A percentile compares a stretch with the other conserved stretches of the same genome.
These are phyloP conservation scores for Heliconius melpomene DNA, from an alignment of 1,140 invertebrate genomes.

Conservation along the genomic window DNA sequence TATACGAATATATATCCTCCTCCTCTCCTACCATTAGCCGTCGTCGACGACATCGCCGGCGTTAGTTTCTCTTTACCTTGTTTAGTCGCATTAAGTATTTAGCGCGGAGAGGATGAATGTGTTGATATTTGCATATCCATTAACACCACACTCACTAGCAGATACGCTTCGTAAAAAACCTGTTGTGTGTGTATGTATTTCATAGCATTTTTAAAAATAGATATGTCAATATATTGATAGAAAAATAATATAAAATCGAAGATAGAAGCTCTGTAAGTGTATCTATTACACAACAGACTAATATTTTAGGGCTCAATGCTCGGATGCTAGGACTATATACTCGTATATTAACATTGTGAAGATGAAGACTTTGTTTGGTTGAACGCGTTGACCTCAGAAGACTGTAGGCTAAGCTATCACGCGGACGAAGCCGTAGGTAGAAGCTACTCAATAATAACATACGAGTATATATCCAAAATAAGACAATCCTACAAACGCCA, in stretches of 20 bases:
- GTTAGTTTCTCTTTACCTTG: not conserved
- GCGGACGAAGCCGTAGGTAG: too few species aligned
- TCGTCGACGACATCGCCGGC: not conserved
- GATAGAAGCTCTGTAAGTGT: too few species aligned
- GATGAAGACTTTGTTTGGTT: too few species aligned
- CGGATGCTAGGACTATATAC: not conserved
- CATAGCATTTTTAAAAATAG: not conserved
- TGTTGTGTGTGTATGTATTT: not conserved
- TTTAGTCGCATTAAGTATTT: not conserved
- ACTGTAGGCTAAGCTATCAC: too few species aligned
- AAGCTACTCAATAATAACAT: too few species aligned
- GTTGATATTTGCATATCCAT: slow-evolving; percentile 2
- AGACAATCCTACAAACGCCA: not conserved
- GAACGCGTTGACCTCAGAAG: too few species aligned
- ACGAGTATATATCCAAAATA: too few species aligned
- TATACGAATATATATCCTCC: too few species aligned
- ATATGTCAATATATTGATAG: too few species aligned
- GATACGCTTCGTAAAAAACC: not conserved
- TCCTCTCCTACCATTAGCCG: not conserved
- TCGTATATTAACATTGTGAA: too few species aligned
- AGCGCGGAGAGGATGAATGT: not conserved
- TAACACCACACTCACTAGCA: not conserved
- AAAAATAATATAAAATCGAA: too few species aligned
- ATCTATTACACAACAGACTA: not conserved
- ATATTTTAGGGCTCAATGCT: not conserved